A percentile compares a stretch with the other conserved stretches of the same genome.
Evolutionary conservation across 2,797 vertebrate genomes (phyloP).

Genomic region (Geotrypetes seraphini): DNA sequence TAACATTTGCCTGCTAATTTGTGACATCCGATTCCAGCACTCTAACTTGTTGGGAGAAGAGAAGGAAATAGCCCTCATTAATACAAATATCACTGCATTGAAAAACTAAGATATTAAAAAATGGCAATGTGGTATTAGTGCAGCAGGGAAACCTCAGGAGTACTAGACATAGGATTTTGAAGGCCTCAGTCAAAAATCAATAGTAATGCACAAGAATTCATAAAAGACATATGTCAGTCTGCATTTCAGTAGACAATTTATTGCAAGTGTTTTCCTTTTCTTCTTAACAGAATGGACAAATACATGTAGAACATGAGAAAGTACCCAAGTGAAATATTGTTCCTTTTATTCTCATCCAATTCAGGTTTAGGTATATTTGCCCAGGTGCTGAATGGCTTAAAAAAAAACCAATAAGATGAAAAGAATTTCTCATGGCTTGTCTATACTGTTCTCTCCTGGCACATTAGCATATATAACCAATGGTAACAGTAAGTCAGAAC

Average conservation of each 20-base stretch:
- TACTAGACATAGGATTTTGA: slow-evolving; percentile 69
- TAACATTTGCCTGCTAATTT: too few relatives aligned
- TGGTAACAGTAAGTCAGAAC: too few relatives aligned
- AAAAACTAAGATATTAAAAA: slow-evolving; percentile 64
- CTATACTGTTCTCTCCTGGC: too few relatives aligned
- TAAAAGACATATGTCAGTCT: slow-evolving; percentile 64
- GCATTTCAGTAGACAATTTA: slow-evolving; percentile 62
- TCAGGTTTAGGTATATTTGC: too few relatives aligned
- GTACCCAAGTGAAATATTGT: too few relatives aligned
- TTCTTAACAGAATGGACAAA: slow-evolving; percentile 35
- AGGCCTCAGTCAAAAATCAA: slow-evolving; percentile 85
- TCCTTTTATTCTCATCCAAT: too few relatives aligned
- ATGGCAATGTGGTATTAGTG: slow-evolving; percentile 71
- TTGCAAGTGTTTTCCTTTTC: slow-evolving; percentile 49
- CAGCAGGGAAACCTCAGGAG: slow-evolving; percentile 53
- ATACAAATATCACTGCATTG: slow-evolving; percentile 47
- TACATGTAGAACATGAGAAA: slow-evolving; percentile 6
- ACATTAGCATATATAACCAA: too few relatives aligned
- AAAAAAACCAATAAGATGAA: too few relatives aligned
- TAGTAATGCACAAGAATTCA: slow-evolving; percentile 75
- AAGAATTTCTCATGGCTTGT: too few relatives aligned
- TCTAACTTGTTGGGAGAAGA: neutral
- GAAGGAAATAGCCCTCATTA: neutral
- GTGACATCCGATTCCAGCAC: too few relatives aligned
- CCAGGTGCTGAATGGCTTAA: too few relatives aligned